These are phyloP conservation scores for Macrotus californicus DNA, from an alignment of 2,113 vertebrate genomes.

Conservation along the genomic window DNA sequence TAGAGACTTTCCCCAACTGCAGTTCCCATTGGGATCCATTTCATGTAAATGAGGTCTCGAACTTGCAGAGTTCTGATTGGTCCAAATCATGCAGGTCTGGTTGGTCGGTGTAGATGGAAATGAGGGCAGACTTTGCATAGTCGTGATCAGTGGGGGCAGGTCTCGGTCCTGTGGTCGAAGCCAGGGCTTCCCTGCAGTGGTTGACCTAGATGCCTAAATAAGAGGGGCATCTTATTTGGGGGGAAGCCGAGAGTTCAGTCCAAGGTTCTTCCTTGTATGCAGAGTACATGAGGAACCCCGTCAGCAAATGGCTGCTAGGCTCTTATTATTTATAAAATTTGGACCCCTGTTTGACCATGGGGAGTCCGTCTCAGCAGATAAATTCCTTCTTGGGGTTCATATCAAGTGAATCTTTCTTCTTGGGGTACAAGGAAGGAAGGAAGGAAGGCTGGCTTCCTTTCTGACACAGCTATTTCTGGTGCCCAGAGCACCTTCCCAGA, in stretches of 20 bases:
- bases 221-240: neutral
- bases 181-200: neutral
- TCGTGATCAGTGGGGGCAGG: neutral
- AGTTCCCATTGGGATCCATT: neutral
- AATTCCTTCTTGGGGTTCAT: neutral
- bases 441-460: neutral
- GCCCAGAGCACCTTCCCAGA: neutral
- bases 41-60: neutral
- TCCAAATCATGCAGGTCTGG: neutral
- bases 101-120: neutral
- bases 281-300: neutral
- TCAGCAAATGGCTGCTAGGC: neutral
- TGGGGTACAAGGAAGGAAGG: accelerated
- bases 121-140: neutral
- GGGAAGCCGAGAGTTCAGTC: neutral
- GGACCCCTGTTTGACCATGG: neutral
- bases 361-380: neutral
- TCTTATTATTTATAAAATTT: neutral
- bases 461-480: neutral
- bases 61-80: neutral
- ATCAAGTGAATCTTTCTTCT: neutral
- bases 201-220: neutral
- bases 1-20: no score
- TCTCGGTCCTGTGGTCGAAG: neutral
- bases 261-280: neutral